A percentile compares a stretch with the other conserved stretches of the same genome.
These are phyloP conservation scores for Anguilla pacifica DNA, from an alignment of 2,797 vertebrate species.

Conservation along the genomic window DNA sequence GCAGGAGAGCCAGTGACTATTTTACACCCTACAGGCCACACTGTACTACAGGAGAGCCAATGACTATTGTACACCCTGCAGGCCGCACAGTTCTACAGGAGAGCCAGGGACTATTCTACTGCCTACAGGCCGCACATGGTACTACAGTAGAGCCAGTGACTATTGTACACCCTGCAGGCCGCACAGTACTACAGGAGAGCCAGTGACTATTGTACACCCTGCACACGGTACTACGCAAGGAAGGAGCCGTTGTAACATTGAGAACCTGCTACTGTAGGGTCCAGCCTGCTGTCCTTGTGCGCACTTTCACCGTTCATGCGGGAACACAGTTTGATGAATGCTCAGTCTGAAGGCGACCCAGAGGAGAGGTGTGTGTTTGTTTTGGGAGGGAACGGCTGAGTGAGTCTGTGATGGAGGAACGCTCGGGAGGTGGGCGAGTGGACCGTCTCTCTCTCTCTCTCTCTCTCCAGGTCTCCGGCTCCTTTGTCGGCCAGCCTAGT, in stretches of 20 bases:
- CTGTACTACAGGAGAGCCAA: too few species aligned
- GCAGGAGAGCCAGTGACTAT: not conserved
- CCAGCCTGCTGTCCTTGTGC: not conserved
- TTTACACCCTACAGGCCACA: not conserved
- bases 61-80: too few species aligned
- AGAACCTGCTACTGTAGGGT: not conserved
- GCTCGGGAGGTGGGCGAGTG: not conserved
- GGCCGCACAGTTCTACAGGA: too few species aligned
- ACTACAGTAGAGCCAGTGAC: too few species aligned
- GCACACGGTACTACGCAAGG: too few species aligned
- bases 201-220: not conserved
- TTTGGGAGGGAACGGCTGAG: not conserved
- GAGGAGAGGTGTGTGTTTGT: not conserved
- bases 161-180: too few species aligned
- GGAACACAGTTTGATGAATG: not conserved
- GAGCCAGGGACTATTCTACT: too few species aligned
- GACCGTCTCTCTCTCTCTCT: not conserved
- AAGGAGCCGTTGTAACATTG: not conserved
- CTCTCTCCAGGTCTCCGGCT: not conserved
- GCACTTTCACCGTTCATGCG: not conserved
- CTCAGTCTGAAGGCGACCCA: not conserved
- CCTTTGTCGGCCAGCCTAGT: not conserved
- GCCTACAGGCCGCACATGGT: too few species aligned
- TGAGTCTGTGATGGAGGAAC: not conserved
- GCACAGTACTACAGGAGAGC: too few species aligned